These are phyloP conservation scores for Cladorhizidae sp. DNA, from an alignment of 37 sponge, comb jelly and placozoan genomes.

Conservation along the genomic window DNA sequence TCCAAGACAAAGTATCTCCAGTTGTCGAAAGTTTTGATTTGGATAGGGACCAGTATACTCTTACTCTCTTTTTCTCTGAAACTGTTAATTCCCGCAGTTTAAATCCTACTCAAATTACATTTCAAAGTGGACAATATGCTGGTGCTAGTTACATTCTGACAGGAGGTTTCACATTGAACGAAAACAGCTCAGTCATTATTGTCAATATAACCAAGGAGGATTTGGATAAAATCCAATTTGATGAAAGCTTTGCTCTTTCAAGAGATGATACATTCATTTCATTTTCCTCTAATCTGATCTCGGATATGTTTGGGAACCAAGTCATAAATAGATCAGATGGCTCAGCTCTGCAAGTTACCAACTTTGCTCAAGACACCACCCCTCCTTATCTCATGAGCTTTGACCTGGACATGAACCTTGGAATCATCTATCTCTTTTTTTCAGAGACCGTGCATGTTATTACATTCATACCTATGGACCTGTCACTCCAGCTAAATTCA, in stretches of 20 bases:
- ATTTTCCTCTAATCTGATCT: conserved; percentile 54
- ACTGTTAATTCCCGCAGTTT: conserved; percentile 82
- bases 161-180: conserved; percentile 60
- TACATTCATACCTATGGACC: conserved; percentile 47
- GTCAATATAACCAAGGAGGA: conserved; percentile 74
- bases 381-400: conserved; percentile 61
- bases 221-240: conserved; percentile 72
- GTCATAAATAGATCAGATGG: conserved; percentile 53
- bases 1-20: conserved; percentile 57
- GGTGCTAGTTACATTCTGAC: conserved; percentile 57
- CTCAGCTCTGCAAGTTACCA: conserved; percentile 32
- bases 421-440: conserved; percentile 72
- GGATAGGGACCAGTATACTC: conserved; percentile 70
- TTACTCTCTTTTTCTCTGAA: conserved; percentile 89
- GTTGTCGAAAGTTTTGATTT: conserved; percentile 68
- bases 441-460: conserved; percentile 83
- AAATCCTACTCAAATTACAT: conserved; percentile 22
- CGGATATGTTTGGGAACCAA: conserved; percentile 81
- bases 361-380: conserved; percentile 74
- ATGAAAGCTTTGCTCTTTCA: conserved; percentile 46
- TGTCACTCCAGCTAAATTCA: conserved; percentile 47
- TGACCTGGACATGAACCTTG: conserved; percentile 76
- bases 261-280: conserved; percentile 61
- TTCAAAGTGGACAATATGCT: conserved; percentile 47
- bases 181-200: conserved; percentile 67